These are phyloP conservation scores for Philereme transversata DNA, from an alignment of 2,888 invertebrate genomes.

Conservation along the genomic window DNA sequence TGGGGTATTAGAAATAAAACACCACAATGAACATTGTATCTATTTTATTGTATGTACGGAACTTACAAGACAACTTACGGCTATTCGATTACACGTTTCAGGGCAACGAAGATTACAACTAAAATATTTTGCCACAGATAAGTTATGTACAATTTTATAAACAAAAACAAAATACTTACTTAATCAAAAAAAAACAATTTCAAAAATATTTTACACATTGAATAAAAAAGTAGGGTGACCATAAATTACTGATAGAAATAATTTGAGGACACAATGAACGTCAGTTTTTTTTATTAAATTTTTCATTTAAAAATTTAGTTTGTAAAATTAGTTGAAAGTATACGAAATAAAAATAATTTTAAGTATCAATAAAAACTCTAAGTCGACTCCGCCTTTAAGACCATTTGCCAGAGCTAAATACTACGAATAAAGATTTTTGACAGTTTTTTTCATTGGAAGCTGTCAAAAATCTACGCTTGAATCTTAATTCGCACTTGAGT, in stretches of 20 bases:
- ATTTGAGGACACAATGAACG: neutral
- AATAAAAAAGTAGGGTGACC: slow-evolving; percentile 16
- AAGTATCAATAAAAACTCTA: too few relatives aligned
- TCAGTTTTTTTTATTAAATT: too few relatives aligned
- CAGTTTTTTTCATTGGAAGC: too few relatives aligned
- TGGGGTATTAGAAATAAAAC: slow-evolving; percentile 56
- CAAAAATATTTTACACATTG: slow-evolving; percentile 1
- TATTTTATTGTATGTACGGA: slow-evolving; percentile 79
- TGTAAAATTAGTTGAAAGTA: too few relatives aligned
- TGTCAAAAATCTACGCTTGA: too few relatives aligned
- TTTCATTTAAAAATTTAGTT: neutral
- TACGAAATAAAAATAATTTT: too few relatives aligned
- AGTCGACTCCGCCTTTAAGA: too few relatives aligned
- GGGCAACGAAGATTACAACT: slow-evolving; percentile 41
- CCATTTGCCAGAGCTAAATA: too few relatives aligned
- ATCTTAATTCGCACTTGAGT: too few relatives aligned
- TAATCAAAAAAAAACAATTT: neutral
- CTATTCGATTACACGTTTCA: slow-evolving; percentile 57
- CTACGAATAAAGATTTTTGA: too few relatives aligned
- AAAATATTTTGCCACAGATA: slow-evolving; percentile 12
- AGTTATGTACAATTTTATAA: slow-evolving; percentile 6
- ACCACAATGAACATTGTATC: slow-evolving; percentile 69
- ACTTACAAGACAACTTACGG: slow-evolving; percentile 64
- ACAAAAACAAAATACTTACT: neutral
- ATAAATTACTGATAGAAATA: slow-evolving; percentile 9